Conservation (phyloP, 2,113 vertebrate genomes). For the Mesembrinibis cayennensis region DNA sequence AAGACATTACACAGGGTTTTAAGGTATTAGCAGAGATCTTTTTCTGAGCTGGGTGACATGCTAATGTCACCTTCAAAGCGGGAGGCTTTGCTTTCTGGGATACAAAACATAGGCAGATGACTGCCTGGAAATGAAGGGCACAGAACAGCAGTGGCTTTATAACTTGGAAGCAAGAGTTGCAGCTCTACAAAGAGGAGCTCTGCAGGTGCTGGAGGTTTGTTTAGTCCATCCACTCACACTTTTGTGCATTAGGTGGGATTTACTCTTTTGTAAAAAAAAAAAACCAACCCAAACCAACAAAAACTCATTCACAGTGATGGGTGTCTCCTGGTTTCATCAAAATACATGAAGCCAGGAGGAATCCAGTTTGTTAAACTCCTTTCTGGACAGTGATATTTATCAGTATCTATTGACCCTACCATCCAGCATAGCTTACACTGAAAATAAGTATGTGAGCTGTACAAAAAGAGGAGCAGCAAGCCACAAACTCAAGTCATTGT, state of each 20-base stretch:
- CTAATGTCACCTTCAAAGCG: rapidly evolving
- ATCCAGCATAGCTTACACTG: background rate
- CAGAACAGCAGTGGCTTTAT: background rate
- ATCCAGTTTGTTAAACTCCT: background rate
- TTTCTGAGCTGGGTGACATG: background rate
- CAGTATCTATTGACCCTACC: background rate
- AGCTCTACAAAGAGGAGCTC: background rate
- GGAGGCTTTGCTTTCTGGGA: background rate
- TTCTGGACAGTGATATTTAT: rapidly evolving
- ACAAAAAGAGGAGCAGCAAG: background rate
- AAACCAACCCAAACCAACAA: background rate
- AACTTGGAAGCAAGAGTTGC: background rate
- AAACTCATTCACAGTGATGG: background rate
- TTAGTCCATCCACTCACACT: background rate
- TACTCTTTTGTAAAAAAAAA: background rate
- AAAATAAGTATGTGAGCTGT: background rate
- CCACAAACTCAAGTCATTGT: background rate
- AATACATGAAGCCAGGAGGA: background rate
- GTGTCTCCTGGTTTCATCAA: background rate
- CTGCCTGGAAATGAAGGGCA: background rate
- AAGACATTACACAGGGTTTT: background rate
- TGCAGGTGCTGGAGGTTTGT: background rate
- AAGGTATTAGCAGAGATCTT: background rate
- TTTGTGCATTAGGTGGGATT: background rate
- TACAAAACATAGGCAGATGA: background rate